These are phyloP conservation scores for Epinephelus malabaricus DNA, from an alignment of 2,797 vertebrate genomes.

Conservation along the genomic window DNA sequence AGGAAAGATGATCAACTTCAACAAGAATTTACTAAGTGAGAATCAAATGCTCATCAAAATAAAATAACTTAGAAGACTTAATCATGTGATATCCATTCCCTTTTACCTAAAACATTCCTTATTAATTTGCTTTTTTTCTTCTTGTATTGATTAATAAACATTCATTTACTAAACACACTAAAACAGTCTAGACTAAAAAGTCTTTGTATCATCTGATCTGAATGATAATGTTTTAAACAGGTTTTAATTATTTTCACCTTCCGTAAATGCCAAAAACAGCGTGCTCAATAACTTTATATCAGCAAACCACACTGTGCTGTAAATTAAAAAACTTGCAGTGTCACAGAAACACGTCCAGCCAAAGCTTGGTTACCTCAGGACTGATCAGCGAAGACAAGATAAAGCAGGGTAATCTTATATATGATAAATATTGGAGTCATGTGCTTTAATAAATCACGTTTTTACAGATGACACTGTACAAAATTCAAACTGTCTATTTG, in stretches of 20 bases:
- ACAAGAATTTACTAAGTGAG: background rate
- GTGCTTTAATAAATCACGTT: background rate
- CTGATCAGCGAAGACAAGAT: background rate
- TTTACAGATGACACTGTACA: background rate
- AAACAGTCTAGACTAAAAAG: background rate
- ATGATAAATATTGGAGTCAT: background rate
- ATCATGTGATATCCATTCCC: background rate
- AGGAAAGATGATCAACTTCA: background rate
- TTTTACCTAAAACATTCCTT: background rate
- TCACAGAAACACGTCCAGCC: background rate
- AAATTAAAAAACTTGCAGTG: background rate
- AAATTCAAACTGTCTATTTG: background rate
- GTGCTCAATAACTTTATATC: background rate
- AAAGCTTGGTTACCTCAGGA: background rate
- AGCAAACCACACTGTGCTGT: background rate
- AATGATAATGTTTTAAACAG: background rate
- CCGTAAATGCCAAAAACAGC: too few relatives aligned
- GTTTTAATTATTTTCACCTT: background rate
- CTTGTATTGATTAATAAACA: slow-evolving; percentile 11
- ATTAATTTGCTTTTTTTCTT: background rate
- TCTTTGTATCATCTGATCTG: background rate
- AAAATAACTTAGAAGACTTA: background rate
- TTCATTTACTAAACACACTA: background rate
- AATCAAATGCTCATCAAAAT: slow-evolving; percentile 6
- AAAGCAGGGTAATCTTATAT: background rate